A percentile compares a stretch with the other conserved stretches of the same genome.
phyloP scores from a whole-genome alignment of 35 echinoderm and acorn worm species.

The Diadema setosum region DNA sequence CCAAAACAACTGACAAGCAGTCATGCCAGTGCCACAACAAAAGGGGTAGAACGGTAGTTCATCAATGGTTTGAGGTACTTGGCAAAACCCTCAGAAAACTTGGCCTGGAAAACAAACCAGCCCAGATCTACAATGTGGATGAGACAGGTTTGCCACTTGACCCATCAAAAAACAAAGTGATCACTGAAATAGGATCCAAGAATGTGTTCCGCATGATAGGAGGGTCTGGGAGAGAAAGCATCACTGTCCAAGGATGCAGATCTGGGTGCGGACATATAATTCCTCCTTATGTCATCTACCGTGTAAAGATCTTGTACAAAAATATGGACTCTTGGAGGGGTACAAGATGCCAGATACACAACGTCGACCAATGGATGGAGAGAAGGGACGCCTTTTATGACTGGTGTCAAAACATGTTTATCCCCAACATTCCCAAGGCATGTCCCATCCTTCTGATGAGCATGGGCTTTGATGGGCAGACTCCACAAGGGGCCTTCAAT shows the following conservation, averaged over 20 bases:
- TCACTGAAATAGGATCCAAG: not conserved
- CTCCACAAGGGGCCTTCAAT: no score
- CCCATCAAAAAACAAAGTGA: not conserved
- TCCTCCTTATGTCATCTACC: not conserved
- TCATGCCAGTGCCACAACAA: not conserved
- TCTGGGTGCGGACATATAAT: not conserved
- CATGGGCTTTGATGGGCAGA: no score
- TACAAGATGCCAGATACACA: not conserved
- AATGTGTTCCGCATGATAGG: not conserved
- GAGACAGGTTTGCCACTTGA: not conserved
- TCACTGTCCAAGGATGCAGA: not conserved
- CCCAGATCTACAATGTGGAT: not conserved
- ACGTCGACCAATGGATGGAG: not conserved
- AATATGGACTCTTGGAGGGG: not conserved
- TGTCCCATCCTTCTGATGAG: not conserved
- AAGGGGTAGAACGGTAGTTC: not conserved
- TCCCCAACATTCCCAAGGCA: not conserved
- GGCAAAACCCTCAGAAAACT: not conserved
- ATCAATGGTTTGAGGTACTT: not conserved
- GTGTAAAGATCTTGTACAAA: not conserved
- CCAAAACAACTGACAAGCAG: not conserved
- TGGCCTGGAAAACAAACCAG: not conserved
- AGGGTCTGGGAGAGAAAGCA: not conserved
- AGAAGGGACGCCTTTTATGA: not conserved
- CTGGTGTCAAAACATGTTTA: slow-evolving; percentile 4